phyloP scores from a whole-genome alignment of 2,888 invertebrate genomes.

The Augiades crinisus region DNA sequence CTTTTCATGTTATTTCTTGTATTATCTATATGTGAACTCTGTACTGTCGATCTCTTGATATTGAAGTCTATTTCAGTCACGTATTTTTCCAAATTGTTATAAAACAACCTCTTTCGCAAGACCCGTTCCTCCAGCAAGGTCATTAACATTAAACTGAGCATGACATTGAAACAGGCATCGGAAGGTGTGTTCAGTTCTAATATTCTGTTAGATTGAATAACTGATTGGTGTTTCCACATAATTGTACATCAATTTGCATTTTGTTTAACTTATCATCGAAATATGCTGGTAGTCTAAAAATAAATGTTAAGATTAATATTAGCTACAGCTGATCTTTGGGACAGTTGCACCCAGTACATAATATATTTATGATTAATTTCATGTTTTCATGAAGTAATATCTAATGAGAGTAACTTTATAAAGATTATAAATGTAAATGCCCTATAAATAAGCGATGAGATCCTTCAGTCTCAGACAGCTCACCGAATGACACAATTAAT shows the following conservation, averaged over 20 bases:
- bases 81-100: neutral
- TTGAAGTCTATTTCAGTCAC: neutral
- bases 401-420: neutral
- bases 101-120: neutral
- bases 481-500: neutral
- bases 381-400: neutral
- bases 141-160: constrained; percentile 35
- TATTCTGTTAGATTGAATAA: neutral
- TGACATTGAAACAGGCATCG: neutral
- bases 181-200: neutral
- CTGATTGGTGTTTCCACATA: too few relatives aligned
- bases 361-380: constrained; percentile 1
- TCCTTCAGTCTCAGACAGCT: constrained; percentile 17
- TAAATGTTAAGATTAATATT: too few relatives aligned
- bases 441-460: constrained; percentile 16
- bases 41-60: too few relatives aligned
- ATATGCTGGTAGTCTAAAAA: too few relatives aligned
- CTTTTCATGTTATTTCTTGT: too few relatives aligned
- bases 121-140: constrained; percentile 33
- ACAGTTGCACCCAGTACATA: too few relatives aligned
- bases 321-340: too few relatives aligned
- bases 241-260: too few relatives aligned
- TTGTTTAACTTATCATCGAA: too few relatives aligned
- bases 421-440: neutral
- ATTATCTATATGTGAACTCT: too few relatives aligned